Conservation (phyloP, 2,888 invertebrate genomes). For the Callyntrura sp. region DNA sequence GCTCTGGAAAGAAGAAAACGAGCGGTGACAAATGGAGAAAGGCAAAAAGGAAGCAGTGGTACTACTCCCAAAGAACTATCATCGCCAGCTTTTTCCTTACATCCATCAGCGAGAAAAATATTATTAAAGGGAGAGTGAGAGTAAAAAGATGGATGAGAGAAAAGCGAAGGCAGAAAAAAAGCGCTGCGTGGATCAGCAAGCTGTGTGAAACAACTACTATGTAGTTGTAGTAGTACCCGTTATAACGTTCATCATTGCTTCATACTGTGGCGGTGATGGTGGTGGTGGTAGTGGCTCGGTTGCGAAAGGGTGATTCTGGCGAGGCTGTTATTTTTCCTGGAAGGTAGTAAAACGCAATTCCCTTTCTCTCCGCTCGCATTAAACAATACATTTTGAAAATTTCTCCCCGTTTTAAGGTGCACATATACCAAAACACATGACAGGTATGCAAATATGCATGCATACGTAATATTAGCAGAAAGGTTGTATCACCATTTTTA, state of each 20-base stretch:
- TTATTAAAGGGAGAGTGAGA: neutral
- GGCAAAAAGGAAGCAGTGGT: neutral
- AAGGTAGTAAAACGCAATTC: neutral
- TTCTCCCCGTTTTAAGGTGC: too few species aligned
- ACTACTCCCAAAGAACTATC: too few species aligned
- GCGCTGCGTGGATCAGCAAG: slow-evolving; percentile 7
- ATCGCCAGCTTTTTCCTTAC: slow-evolving; percentile 29
- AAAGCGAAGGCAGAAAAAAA: neutral
- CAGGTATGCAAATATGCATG: too few species aligned
- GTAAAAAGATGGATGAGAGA: slow-evolving; percentile 4
- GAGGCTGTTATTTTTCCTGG: neutral
- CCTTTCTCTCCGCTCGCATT: neutral
- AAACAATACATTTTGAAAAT: neutral
- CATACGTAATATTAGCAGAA: too few species aligned
- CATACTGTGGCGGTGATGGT: neutral
- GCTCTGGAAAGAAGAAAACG: slow-evolving; percentile 4
- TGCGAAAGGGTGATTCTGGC: too few species aligned
- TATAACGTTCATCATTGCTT: too few species aligned
- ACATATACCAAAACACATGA: too few species aligned
- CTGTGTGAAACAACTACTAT: neutral
- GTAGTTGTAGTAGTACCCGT: neutral
- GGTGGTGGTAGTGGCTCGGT: neutral
- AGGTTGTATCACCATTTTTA: too few species aligned
- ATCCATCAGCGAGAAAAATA: slow-evolving; percentile 22
- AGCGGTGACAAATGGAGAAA: slow-evolving; percentile 40